A percentile compares a stretch with the other conserved stretches of the same genome.
Conservation (phyloP, 2,113 vertebrate genomes). For the Paracyprichromis sp. region DNA sequence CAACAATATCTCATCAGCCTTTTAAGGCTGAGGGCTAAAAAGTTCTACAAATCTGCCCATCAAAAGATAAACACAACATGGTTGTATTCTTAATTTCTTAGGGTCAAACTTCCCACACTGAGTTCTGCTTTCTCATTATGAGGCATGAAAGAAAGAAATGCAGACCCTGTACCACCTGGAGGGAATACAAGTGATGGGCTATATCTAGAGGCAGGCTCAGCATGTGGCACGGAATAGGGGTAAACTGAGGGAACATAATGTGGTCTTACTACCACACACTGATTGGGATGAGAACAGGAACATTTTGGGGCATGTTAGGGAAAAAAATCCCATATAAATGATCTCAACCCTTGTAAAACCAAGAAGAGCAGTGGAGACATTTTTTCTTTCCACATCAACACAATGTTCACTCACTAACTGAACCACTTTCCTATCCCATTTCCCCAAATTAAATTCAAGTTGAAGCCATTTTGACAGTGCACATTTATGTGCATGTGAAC, state of each 20-base stretch:
- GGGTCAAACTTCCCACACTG: background rate
- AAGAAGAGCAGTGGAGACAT: background rate
- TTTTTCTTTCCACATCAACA: background rate
- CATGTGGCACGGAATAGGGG: background rate
- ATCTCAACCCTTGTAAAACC: background rate
- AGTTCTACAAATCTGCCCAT: background rate
- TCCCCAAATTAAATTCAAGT: background rate
- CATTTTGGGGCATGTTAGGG: background rate
- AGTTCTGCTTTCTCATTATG: background rate
- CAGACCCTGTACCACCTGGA: background rate
- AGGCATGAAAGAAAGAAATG: background rate
- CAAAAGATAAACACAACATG: background rate
- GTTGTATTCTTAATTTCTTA: background rate
- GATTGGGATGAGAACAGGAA: fast-evolving
- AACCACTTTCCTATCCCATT: background rate
- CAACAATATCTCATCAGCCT: background rate
- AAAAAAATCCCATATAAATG: background rate
- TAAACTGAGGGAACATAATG: background rate
- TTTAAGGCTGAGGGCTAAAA: fast-evolving
- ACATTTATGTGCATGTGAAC: background rate
- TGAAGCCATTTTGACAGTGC: background rate
- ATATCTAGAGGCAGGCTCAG: background rate
- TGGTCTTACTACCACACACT: background rate
- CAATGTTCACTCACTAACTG: background rate
- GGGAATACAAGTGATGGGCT: background rate